Evolutionary conservation across 2,797 vertebrate species (phyloP).

Genomic region (Kryptopterus vitreolus): DNA sequence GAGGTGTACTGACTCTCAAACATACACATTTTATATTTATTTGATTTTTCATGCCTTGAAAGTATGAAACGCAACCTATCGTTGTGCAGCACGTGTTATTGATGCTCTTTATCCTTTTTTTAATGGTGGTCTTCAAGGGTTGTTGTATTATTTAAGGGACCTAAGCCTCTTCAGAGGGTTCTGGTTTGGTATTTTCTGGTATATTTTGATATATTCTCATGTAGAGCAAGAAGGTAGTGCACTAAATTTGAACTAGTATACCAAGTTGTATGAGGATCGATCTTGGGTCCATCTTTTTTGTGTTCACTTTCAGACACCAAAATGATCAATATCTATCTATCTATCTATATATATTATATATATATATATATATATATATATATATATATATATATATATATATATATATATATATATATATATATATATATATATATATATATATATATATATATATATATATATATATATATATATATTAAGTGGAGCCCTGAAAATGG

Average conservation of each 20-base stretch:
- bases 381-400: too few relatives aligned
- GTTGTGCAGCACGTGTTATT: background rate
- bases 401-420: too few relatives aligned
- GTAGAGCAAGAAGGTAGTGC: background rate
- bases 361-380: too few relatives aligned
- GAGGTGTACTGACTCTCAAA: slow-evolving; percentile 54
- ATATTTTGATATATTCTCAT: too few relatives aligned
- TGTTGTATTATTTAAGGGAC: background rate
- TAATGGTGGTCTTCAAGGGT: background rate
- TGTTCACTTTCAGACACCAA: background rate
- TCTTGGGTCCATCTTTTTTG: background rate
- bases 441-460: background rate
- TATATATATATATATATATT: too few relatives aligned
- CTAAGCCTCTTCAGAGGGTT: background rate
- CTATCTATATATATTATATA: background rate
- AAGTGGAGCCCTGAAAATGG: background rate
- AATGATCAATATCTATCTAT: too few relatives aligned
- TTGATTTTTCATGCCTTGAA: background rate
- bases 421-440: too few relatives aligned
- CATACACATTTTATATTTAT: slow-evolving; percentile 17
- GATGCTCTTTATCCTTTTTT: background rate
- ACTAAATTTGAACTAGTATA: background rate
- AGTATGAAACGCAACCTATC: background rate
- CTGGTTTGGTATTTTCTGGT: background rate
- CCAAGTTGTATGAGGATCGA: too few relatives aligned